Evolutionary conservation across 2,888 invertebrate genomes (phyloP).

Genomic region (Chloroclystis v-ata): DNA sequence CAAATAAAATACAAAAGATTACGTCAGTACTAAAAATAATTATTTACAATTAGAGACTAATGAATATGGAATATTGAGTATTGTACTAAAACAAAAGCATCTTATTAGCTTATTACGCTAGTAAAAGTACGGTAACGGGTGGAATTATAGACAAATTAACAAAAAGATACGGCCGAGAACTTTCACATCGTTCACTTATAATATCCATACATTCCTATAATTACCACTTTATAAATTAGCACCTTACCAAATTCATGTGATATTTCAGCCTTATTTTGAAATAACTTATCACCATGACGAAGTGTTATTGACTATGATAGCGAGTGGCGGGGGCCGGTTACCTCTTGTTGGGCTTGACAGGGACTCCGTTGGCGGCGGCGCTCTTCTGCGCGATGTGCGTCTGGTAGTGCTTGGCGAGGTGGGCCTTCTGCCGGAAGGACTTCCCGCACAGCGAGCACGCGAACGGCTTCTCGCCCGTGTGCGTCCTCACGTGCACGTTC

Average conservation of each 20-base stretch:
- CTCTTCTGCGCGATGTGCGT: slow-evolving; percentile 93
- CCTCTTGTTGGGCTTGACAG: slow-evolving; percentile 75
- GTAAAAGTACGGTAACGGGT: slow-evolving; percentile 75
- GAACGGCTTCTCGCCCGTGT: slow-evolving; percentile 99
- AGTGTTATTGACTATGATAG: slow-evolving; percentile 65
- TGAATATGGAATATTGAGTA: slow-evolving; percentile 30
- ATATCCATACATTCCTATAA: slow-evolving; percentile 59
- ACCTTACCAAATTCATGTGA: slow-evolving; percentile 75
- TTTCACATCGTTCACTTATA: slow-evolving; percentile 51
- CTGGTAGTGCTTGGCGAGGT: slow-evolving; percentile 94
- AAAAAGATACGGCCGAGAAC: slow-evolving; percentile 61
- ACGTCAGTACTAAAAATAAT: slow-evolving; percentile 20
- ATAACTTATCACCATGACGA: slow-evolving; percentile 63
- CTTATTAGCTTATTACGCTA: slow-evolving; percentile 62
- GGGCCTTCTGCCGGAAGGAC: slow-evolving; percentile 94
- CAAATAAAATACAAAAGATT: slow-evolving; percentile 38
- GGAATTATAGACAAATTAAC: slow-evolving; percentile 75
- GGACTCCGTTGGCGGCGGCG: slow-evolving; percentile 81
- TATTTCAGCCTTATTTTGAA: slow-evolving; percentile 72
- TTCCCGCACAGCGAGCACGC: slow-evolving; percentile 95
- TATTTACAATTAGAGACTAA: slow-evolving; percentile 31
- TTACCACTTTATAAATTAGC: slow-evolving; percentile 63
- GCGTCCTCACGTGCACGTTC: slow-evolving; percentile 97
- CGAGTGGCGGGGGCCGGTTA: slow-evolving; percentile 46
- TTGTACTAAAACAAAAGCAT: slow-evolving; percentile 49